These are phyloP conservation scores for Drosophila oshimai DNA, from an alignment of 1,140 invertebrate species.

Conservation along the genomic window DNA sequence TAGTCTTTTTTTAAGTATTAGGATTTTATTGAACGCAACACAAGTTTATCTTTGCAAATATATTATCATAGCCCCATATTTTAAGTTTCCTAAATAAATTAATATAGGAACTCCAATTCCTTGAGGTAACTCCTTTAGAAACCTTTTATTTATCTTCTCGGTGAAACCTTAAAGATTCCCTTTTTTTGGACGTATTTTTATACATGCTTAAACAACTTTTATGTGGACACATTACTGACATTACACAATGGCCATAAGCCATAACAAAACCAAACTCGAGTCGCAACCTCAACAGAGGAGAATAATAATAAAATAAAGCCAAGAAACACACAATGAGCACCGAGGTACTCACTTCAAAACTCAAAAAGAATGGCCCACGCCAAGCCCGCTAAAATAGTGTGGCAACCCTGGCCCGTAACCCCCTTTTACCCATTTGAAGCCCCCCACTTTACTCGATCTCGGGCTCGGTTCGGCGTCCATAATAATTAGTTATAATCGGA, in stretches of 20 bases:
- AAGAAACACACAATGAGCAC: conserved; percentile 4
- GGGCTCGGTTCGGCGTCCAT: conserved; percentile 46
- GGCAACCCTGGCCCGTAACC: conserved; percentile 14
- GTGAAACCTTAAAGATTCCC: background rate
- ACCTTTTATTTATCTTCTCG: background rate
- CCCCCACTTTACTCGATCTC: background rate
- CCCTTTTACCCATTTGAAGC: background rate
- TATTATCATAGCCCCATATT: no score
- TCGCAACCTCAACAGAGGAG: conserved; percentile 9
- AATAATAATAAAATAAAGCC: conserved; percentile 26
- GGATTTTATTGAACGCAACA: no score
- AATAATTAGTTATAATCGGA: conserved; percentile 81
- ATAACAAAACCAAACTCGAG: background rate
- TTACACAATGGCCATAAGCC: conserved; percentile 20
- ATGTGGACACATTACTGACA: conserved; percentile 1
- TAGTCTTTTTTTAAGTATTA: no score
- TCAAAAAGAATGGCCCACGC: conserved; percentile 48
- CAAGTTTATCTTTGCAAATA: no score
- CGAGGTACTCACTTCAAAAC: conserved; percentile 1
- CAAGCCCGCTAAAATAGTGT: conserved; percentile 35
- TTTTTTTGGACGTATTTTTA: background rate
- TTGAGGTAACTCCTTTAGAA: no score
- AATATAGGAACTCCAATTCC: no score
- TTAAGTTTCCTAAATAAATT: no score
- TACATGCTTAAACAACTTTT: background rate